Percentiles rank a stretch among this genome's conserved stretches.
Conservation (phyloP, 2,113 vertebrate genomes). For the Machaerirhynchus nigripectus region DNA sequence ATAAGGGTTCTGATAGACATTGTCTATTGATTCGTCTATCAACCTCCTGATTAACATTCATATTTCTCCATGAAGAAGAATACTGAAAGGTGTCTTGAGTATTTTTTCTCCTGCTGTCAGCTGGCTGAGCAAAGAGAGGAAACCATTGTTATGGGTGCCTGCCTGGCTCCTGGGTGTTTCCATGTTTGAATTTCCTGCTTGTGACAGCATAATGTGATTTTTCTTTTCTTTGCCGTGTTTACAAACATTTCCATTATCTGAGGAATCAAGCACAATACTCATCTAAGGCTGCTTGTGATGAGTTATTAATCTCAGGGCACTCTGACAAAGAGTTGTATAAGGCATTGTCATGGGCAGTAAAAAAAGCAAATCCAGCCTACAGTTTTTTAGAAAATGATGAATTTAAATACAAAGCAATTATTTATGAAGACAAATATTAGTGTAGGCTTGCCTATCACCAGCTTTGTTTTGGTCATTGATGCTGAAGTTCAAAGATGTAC, state of each 20-base stretch:
- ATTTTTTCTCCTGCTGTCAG: neutral
- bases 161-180: neutral
- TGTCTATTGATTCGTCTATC: neutral
- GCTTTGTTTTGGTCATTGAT: neutral
- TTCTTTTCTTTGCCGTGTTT: neutral
- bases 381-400: neutral
- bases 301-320: neutral
- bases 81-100: neutral
- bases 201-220: neutral
- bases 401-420: neutral
- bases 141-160: neutral
- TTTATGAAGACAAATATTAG: neutral
- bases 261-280: neutral
- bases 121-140: neutral
- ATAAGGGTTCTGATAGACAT: neutral
- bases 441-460: neutral
- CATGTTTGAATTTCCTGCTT: neutral
- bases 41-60: neutral
- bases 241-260: slow-evolving; percentile 17
- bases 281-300: neutral
- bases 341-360: neutral
- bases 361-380: neutral
- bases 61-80: neutral
- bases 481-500: neutral
- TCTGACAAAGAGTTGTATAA: neutral